Evolutionary conservation across 30 jellyfish, hydroid and myxozoan species (phyloP), one percentile per base, ranked within the genome.

Genomic region (Aurelia sp.): DNA sequence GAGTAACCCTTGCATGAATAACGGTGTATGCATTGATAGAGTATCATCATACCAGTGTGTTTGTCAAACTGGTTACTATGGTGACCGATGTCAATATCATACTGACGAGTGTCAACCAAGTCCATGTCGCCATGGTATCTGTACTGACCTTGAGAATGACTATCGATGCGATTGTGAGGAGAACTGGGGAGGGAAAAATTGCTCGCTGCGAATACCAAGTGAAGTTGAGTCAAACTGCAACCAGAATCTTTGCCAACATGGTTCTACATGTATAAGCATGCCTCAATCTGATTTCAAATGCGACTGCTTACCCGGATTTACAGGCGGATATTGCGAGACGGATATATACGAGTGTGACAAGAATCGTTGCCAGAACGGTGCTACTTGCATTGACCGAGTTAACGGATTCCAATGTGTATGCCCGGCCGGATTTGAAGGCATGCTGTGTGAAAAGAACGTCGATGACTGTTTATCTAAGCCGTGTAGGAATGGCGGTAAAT

Each of bases 51-150:
- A 92, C 74, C 87, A 74, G 16, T 92, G 98, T 55, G 89, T 92
- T 47, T 92, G 98, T 63, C 98, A 92, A 59, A 92, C 98, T 35
- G 98, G 98, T 22, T 92, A 53, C 73, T 82, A 72, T 51, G 98
- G 98, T 4, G 78, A 74, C 24, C 72, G 96, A 61, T 92, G 98
- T 58, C 91, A 87, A 55, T 74, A 58, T 50, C 97, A 87, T 66
- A 71, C 92, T 60, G 77, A 92, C 69, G 91, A 76, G 65, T 92
- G 98, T 77, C 75, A 60, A 27, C 96, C 92, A 13, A 80, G 60
- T n/a, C 98, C 98, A 4, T 92, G 98, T 58, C 72, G 60, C n/a
- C 92, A 92, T 82, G 98, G 97, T 57, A 67, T 76, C 24, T 92
- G 98, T 63, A 86, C 98, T 24, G 97, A 83, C 66, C 74, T 88